phyloP scores from a whole-genome alignment of 2,797 vertebrate genomes.

The Chromobotia macracanthus region DNA sequence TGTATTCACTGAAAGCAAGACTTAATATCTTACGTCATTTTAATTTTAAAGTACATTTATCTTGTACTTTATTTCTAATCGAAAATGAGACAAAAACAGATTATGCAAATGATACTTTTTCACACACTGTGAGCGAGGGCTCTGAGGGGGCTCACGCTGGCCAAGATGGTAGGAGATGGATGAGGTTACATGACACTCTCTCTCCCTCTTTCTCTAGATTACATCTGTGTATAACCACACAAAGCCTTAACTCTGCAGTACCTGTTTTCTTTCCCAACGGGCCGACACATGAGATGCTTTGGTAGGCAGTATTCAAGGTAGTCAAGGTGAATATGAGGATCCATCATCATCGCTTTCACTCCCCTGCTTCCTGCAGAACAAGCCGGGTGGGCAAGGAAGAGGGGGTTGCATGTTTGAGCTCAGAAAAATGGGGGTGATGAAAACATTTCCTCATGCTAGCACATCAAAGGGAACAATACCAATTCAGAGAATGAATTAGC shows the following conservation, averaged over 20 bases:
- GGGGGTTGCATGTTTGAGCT: neutral
- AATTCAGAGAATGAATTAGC: conserved; percentile 48
- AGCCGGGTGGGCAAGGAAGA: neutral
- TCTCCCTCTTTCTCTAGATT: conserved; percentile 5
- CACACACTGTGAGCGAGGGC: neutral
- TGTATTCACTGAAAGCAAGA: neutral
- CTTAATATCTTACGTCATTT: neutral
- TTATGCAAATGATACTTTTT: neutral
- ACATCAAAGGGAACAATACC: conserved; percentile 56
- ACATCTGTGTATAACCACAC: neutral
- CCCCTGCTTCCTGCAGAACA: neutral
- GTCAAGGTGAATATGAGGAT: conserved; percentile 54
- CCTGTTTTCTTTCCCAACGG: neutral
- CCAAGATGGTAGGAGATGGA: conserved; percentile 37
- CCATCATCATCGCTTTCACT: conserved; percentile 22
- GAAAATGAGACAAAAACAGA: neutral
- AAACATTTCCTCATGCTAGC: neutral
- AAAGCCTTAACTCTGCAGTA: neutral
- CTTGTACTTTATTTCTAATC: neutral
- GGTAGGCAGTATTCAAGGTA: conserved; percentile 62
- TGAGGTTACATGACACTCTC: conserved; percentile 27
- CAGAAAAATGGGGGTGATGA: conserved; percentile 6
- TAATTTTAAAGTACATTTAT: neutral
- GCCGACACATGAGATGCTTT: conserved; percentile 12
- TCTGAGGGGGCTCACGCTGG: conserved; percentile 28